Evolutionary conservation across 35 echinoderm and acorn worm genomes (phyloP).

Genomic region (Ophiothrix spiculata): DNA sequence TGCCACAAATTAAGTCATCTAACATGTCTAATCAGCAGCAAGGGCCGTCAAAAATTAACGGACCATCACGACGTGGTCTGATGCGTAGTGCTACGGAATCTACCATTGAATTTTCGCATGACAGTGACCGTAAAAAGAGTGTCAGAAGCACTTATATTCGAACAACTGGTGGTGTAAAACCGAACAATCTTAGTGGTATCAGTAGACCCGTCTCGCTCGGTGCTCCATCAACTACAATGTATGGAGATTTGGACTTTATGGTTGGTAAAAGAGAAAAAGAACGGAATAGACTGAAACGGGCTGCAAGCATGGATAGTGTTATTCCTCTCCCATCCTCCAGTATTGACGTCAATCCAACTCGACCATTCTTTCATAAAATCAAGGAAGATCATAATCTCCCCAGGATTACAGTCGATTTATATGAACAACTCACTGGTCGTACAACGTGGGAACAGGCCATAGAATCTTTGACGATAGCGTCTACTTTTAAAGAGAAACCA

Average conservation of each 20-base stretch:
- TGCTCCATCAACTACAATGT: not conserved
- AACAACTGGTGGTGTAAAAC: constrained; percentile 42
- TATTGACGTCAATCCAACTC: constrained; percentile 26
- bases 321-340: constrained; percentile 73
- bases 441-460: constrained; percentile 91
- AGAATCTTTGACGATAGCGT: constrained; percentile 77
- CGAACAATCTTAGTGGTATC: not conserved
- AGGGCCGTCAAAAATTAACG: not conserved
- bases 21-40: too few species aligned
- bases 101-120: constrained; percentile 26
- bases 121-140: constrained; percentile 17
- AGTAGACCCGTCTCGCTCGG: not conserved
- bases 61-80: not conserved
- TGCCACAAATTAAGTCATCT: constrained; percentile 33
- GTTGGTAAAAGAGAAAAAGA: constrained; percentile 57
- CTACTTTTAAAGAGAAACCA: constrained; percentile 89
- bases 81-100: constrained; percentile 5
- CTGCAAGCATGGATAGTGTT: constrained; percentile 73
- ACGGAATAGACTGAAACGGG: constrained; percentile 55
- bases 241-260: not conserved
- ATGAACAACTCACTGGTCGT: constrained; percentile 65
- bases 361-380: constrained; percentile 64
- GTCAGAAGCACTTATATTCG: constrained; percentile 56
- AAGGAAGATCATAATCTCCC: constrained; percentile 59
- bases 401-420: constrained; percentile 63